A percentile compares a stretch with the other conserved stretches of the same genome.
Conservation (phyloP, 2,797 vertebrate species). For the Falco concolor region DNA sequence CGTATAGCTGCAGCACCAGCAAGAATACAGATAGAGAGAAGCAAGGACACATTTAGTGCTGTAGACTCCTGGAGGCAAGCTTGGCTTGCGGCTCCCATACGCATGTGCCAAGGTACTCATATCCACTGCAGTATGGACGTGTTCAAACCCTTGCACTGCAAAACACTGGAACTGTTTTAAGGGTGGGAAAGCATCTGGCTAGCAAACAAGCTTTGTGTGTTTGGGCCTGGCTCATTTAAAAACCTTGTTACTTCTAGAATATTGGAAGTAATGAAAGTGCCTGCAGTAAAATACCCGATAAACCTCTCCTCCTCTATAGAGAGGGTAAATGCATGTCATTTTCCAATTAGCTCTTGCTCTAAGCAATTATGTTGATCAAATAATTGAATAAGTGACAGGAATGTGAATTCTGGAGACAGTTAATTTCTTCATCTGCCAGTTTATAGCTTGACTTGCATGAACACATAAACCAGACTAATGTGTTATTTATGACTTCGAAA, state of each 20-base stretch:
- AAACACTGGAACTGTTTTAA: background rate
- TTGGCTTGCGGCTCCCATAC: background rate
- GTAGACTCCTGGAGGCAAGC: background rate
- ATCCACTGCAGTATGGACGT: background rate
- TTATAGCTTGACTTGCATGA: slow-evolving; percentile 31
- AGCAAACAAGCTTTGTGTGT: background rate
- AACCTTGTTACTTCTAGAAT: background rate
- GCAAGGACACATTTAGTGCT: background rate
- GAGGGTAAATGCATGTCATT: slow-evolving; percentile 39
- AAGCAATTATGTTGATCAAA: slow-evolving; percentile 65
- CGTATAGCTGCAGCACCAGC: background rate
- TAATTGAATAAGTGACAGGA: slow-evolving; percentile 65
- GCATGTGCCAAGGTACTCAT: background rate
- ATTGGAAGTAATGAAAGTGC: slow-evolving; percentile 29
- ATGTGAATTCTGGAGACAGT: slow-evolving; percentile 54
- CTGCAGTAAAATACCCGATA: slow-evolving; percentile 45
- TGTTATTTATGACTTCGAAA: slow-evolving; percentile 60
- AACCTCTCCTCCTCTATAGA: slow-evolving; percentile 7
- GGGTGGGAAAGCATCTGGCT: background rate
- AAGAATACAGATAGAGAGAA: background rate
- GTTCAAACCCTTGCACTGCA: background rate
- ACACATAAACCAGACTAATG: slow-evolving; percentile 47
- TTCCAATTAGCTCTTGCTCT: slow-evolving; percentile 68
- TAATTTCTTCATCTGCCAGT: slow-evolving; percentile 61
- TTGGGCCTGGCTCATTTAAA: background rate